Conservation (phyloP, 2,113 vertebrate genomes). For the Chauna torquata region DNA sequence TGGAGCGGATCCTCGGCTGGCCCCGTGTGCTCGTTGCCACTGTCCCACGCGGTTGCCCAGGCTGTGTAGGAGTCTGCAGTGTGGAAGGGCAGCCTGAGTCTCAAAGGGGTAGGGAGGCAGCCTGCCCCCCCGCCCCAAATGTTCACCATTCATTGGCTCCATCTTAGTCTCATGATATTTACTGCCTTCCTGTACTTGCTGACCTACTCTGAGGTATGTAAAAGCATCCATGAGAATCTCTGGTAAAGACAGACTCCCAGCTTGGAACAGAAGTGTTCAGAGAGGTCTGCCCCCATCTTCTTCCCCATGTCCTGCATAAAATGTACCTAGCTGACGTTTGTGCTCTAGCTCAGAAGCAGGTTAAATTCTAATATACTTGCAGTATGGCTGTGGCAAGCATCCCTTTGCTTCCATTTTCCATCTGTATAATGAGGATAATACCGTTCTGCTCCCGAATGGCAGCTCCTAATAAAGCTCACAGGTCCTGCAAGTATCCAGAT, state of each 20-base stretch:
- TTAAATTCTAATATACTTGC: neutral
- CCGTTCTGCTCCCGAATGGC: neutral
- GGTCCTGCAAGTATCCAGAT: neutral
- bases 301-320: neutral
- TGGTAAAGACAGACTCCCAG: accelerated
- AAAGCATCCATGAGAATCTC: neutral
- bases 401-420: neutral
- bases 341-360: neutral
- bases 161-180: neutral
- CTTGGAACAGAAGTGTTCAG: neutral
- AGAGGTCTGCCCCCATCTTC: neutral
- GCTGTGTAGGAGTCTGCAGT: neutral
- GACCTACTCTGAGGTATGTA: neutral
- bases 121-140: neutral
- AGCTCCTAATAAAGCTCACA: neutral
- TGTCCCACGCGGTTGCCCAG: neutral
- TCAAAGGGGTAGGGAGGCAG: neutral
- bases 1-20: neutral
- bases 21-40: neutral
- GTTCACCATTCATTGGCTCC: neutral
- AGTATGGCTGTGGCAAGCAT: neutral
- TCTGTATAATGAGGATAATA: neutral
- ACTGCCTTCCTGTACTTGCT: neutral
- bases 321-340: neutral
- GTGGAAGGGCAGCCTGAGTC: neutral